Base-by-base conservation (phyloP, 2,888 invertebrate genomes). In the Tiliacea citrago region DNA sequence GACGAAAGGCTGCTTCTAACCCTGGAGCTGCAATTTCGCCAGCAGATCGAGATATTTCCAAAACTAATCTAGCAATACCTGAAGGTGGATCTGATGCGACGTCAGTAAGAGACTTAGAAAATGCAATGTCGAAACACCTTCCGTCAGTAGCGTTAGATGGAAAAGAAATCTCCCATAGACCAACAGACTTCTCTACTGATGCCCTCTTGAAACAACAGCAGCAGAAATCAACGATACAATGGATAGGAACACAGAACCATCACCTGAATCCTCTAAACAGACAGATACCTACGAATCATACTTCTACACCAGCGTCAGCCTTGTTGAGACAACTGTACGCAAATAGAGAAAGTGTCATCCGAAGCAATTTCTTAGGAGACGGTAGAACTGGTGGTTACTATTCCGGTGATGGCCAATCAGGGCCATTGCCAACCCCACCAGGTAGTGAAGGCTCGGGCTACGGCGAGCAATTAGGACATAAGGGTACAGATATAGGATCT, bases 81-180 rank as follows among this genome's bases (percentile, higher is more conserved):
- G 95, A 94, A 90, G 93, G 94, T 18, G 88, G 94, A 0, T 92
- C 95, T 1, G 97, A 96, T 61, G 96, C 96, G 0, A 97, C 97
- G 0, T 98, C 98, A 2, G 99, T 99, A 0, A 98, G 99, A 94
- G 99, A 99, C 90, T 96, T 99, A 86, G 99, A 99, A 93, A 99
- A 99, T 91, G 99, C 99, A 63, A 99, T 99, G 99, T 99, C 99
- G 35, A 99, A 99, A 91, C 99, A 99, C 95, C 96, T 99, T 75
- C 98, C 98, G 0, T 92, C 93, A 5, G 92, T 92, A 6, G 96
- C 97, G 63, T 94, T 97, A 85, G 96, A 96, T 71, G 96, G 95
- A 0, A 96, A 96, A 75, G 96, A 96, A 89, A 95, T 97, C 68
- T 94, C 97, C 0, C 97, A 98, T 89, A 97, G 98, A 88, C 98